phyloP scores from a whole-genome alignment of 2,797 vertebrate species.

The Melanotaenia pygmaea region DNA sequence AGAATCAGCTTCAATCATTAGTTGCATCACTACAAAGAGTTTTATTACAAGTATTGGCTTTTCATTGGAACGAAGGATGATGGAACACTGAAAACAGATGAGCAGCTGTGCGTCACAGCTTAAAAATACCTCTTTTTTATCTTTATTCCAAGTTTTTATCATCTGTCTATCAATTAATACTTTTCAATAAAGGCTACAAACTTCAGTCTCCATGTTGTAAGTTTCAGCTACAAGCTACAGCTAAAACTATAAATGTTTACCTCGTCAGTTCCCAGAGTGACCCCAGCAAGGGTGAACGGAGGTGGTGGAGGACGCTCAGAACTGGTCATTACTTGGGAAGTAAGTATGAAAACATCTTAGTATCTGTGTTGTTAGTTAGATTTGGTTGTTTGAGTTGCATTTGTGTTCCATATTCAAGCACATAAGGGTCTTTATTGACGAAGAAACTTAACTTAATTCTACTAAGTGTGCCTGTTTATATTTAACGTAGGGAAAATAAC shows the following conservation, averaged over 20 bases:
- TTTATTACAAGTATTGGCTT: not conserved
- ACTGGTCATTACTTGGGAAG: constrained; percentile 97
- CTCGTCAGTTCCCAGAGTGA: constrained; percentile 88
- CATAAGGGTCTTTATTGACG: not conserved
- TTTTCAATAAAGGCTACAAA: not conserved
- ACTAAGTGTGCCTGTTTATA: not conserved
- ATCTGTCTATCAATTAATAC: not conserved
- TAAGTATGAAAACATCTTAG: constrained; percentile 61
- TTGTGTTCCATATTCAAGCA: not conserved
- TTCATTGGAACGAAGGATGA: too few species aligned
- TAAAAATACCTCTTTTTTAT: not conserved
- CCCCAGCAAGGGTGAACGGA: constrained; percentile 90
- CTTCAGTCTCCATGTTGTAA: not conserved
- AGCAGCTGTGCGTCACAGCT: too few species aligned
- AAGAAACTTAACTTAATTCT: not conserved
- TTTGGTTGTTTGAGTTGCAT: not conserved
- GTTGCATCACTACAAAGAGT: constrained; percentile 12
- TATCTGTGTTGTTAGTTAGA: not conserved
- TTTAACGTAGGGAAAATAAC: constrained; percentile 4
- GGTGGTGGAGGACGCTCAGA: constrained; percentile 93
- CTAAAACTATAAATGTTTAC: not conserved
- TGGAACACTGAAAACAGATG: too few species aligned
- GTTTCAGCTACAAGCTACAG: not conserved
- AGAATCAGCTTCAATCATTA: not conserved
- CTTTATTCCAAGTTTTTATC: not conserved